phyloP scores from a whole-genome alignment of 2,113 vertebrate genomes.

The Cichladusa arquata region DNA sequence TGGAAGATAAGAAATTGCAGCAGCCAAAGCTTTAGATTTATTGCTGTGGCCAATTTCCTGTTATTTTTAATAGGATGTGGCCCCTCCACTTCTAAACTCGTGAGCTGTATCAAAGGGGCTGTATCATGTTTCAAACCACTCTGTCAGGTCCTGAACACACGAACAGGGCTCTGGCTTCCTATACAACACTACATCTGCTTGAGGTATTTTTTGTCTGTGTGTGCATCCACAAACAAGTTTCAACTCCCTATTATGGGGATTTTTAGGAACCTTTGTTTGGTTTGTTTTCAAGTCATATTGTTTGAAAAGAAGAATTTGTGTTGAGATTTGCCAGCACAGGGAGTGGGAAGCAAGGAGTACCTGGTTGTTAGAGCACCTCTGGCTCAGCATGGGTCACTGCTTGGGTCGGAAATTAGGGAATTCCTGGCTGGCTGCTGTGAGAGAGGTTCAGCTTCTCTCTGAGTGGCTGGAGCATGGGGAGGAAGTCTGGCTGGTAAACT shows the following conservation, averaged over 20 bases:
- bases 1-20: slow-evolving; percentile 43
- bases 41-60: slow-evolving; percentile 50
- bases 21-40: slow-evolving; percentile 45
- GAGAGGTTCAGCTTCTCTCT: neutral
- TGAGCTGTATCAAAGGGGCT: slow-evolving; percentile 22
- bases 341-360: neutral
- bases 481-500: slow-evolving; percentile 16
- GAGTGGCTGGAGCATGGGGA: neutral
- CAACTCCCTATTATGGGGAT: accelerated
- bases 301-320: neutral
- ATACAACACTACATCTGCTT: neutral
- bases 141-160: neutral
- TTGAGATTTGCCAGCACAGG: neutral
- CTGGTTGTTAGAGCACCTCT: neutral
- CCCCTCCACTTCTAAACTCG: slow-evolving; percentile 4
- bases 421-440: slow-evolving; percentile 16
- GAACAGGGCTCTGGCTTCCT: neutral
- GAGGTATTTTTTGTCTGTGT: neutral
- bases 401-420: neutral
- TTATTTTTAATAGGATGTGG: slow-evolving; percentile 55
- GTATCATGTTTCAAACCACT: slow-evolving; percentile 1
- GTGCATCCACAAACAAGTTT: neutral
- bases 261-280: neutral
- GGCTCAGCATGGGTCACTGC: neutral
- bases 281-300: neutral